Evolutionary conservation across 2,888 invertebrate species (phyloP).

Genomic region (Tipula confusa): DNA sequence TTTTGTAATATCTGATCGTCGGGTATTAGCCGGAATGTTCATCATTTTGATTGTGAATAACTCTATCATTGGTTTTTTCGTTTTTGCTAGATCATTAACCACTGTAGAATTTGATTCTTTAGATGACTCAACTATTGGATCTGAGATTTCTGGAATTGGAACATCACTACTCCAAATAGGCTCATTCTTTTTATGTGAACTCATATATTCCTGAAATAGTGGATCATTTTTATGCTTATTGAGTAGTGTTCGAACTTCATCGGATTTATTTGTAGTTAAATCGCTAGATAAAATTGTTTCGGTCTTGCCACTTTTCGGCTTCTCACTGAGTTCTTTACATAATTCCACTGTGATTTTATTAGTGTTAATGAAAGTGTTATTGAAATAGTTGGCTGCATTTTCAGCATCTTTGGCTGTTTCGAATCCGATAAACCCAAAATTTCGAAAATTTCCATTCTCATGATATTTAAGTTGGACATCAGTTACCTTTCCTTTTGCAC

Average conservation of each 20-base stretch:
- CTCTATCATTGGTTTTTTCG: slow-evolving; percentile 46
- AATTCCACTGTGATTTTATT: slow-evolving; percentile 73
- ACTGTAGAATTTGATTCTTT: background rate
- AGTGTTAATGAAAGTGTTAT: slow-evolving; percentile 81
- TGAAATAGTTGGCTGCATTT: slow-evolving; percentile 70
- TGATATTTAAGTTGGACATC: slow-evolving; percentile 93
- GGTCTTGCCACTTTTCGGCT: slow-evolving; percentile 66
- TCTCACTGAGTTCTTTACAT: slow-evolving; percentile 66
- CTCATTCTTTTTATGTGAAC: slow-evolving; percentile 65
- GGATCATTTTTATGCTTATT: slow-evolving; percentile 83
- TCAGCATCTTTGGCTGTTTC: slow-evolving; percentile 74
- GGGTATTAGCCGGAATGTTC: slow-evolving; percentile 71
- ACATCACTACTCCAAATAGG: slow-evolving; percentile 56
- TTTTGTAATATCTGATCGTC: slow-evolving; percentile 76
- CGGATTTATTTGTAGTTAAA: slow-evolving; percentile 45
- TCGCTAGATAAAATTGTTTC: slow-evolving; percentile 40
- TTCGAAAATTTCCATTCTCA: slow-evolving; percentile 83
- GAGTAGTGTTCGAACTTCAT: slow-evolving; percentile 62
- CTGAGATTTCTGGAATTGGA: slow-evolving; percentile 41
- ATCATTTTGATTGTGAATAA: slow-evolving; percentile 68
- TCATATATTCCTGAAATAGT: slow-evolving; percentile 82
- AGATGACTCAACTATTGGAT: slow-evolving; percentile 51
- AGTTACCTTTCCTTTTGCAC: slow-evolving; percentile 78
- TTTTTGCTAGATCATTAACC: slow-evolving; percentile 37
- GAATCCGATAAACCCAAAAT: slow-evolving; percentile 92